Evolutionary conservation across 2,888 invertebrate genomes (phyloP).

Genomic region (Hirtodrosophila cameraria): DNA sequence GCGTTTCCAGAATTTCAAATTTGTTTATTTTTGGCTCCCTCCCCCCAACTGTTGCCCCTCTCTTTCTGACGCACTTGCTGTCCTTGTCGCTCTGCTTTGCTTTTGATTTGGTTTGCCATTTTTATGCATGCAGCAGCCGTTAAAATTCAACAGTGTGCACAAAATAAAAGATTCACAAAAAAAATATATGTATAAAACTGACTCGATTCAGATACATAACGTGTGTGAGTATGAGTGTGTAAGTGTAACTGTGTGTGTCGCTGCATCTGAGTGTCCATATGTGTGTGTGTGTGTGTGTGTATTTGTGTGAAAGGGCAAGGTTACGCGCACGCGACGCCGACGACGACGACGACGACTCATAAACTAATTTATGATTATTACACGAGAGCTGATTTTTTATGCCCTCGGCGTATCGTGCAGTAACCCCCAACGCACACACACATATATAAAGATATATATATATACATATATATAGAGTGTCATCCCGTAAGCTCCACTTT

Average conservation of each 20-base stretch:
- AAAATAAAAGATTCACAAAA: conserved; percentile 34
- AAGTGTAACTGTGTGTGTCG: conserved; percentile 19
- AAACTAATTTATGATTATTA: conserved; percentile 83
- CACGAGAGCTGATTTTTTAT: conserved; percentile 78
- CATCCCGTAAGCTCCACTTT: conserved; percentile 58
- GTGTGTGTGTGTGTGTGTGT: conserved; percentile 18
- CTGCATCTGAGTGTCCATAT: conserved; percentile 30
- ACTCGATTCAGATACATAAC: conserved; percentile 29
- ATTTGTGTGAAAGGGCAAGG: conserved; percentile 78
- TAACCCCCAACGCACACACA: conserved; percentile 42
- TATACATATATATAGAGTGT: conserved; percentile 19
- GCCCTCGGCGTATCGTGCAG: conserved; percentile 61
- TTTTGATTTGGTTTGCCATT: conserved; percentile 54
- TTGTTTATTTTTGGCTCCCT: conserved; percentile 38
- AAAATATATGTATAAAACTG: conserved; percentile 26
- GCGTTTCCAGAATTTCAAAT: conserved; percentile 77
- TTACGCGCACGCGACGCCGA: conserved; percentile 79
- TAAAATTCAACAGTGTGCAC: conserved; percentile 77
- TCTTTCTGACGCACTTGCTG: conserved; percentile 4
- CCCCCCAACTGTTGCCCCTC: conserved; percentile 7
- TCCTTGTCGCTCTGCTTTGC: conserved; percentile 30
- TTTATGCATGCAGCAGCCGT: conserved; percentile 80
- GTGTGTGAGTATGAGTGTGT: background rate
- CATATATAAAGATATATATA: background rate
- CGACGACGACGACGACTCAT: conserved; percentile 65